Evolutionary conservation across 2,113 vertebrate species (phyloP).

Genomic region (Trematocara unimaculatum): DNA sequence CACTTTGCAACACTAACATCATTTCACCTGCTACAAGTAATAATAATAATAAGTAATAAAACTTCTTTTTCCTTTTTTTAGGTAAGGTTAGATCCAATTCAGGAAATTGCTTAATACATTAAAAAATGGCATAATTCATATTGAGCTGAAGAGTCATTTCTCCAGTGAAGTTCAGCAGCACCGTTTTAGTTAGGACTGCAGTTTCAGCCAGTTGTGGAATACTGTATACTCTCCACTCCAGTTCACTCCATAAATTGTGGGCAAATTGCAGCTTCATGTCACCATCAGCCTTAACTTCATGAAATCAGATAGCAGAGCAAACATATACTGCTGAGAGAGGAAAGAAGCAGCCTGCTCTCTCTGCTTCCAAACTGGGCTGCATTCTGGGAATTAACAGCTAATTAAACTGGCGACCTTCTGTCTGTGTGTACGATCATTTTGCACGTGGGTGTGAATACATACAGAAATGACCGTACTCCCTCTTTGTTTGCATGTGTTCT

Average conservation of each 20-base stretch:
- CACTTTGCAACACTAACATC: neutral
- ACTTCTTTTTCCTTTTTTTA: neutral
- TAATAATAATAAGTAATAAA: neutral
- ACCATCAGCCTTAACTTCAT: neutral
- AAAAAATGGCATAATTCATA: neutral
- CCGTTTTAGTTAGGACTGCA: neutral
- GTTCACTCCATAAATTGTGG: neutral
- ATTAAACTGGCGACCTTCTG: conserved; percentile 19
- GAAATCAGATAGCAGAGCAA: neutral
- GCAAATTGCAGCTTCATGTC: neutral
- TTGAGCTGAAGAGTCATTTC: neutral
- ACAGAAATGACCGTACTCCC: neutral
- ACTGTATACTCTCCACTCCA: neutral
- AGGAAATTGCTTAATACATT: neutral
- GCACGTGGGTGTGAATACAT: neutral
- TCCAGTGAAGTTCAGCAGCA: neutral
- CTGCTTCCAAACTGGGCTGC: neutral
- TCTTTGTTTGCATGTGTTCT: neutral
- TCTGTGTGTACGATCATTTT: conserved; percentile 8
- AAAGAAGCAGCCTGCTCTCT: neutral
- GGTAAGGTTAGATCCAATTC: neutral
- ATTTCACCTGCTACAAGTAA: neutral
- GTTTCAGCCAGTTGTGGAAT: neutral
- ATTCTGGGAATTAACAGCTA: neutral
- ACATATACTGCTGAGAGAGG: neutral